phyloP scores from a whole-genome alignment of 2,113 vertebrate species.

The human region DNA sequence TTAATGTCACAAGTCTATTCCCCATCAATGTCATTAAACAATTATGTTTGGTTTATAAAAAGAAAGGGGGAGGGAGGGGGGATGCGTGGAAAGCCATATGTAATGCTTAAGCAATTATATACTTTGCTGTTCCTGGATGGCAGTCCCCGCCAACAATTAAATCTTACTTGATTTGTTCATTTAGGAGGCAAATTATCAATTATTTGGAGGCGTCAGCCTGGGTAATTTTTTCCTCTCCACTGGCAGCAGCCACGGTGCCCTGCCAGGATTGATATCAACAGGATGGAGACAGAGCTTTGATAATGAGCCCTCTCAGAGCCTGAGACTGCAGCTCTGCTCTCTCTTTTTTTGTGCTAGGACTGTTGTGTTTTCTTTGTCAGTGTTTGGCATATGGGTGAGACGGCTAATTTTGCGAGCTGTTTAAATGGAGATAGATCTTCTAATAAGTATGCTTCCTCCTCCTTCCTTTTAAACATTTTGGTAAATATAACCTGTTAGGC shows the following conservation, averaged over 20 bases:
- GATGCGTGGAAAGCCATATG: neutral
- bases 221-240: slow-evolving; percentile 55
- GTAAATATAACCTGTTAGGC: neutral
- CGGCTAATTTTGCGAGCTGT: slow-evolving; percentile 36
- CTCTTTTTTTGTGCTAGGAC: neutral
- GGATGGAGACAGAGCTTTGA: slow-evolving; percentile 1
- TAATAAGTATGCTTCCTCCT: neutral
- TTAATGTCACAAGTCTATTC: slow-evolving; percentile 87
- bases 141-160: slow-evolving; percentile 75
- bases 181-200: slow-evolving; percentile 82
- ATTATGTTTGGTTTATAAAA: slow-evolving; percentile 77
- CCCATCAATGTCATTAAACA: slow-evolving; percentile 86
- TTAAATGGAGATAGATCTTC: slow-evolving; percentile 54
- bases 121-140: slow-evolving; percentile 75
- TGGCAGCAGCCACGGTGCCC: neutral
- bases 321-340: neutral
- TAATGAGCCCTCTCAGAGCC: neutral
- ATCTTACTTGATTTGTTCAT: slow-evolving; percentile 75
- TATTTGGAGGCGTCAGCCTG: slow-evolving; percentile 75
- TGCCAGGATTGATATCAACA: neutral
- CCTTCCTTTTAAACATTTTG: neutral
- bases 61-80: slow-evolving; percentile 59
- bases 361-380: slow-evolving; percentile 36
- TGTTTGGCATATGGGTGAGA: slow-evolving; percentile 40
- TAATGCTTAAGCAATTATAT: slow-evolving; percentile 78